Evolutionary conservation across 2,888 invertebrate genomes (phyloP).

Genomic region (Yponomeuta cagnagella): DNA sequence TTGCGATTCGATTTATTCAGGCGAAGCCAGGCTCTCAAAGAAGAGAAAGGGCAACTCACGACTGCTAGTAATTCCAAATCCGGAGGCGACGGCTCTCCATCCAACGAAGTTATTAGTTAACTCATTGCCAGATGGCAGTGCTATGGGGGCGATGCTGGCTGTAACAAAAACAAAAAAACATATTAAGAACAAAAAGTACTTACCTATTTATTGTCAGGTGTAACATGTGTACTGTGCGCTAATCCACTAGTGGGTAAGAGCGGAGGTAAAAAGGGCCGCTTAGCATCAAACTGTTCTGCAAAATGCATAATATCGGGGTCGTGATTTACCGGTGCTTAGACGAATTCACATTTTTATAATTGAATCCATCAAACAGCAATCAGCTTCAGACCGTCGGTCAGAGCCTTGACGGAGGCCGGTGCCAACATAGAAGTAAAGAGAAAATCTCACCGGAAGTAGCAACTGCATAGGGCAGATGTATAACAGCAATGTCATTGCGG

Average conservation of each 20-base stretch:
- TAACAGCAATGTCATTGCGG: slow-evolving; percentile 44
- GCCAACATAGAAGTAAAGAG: slow-evolving; percentile 20
- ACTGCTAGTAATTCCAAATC: slow-evolving; percentile 31
- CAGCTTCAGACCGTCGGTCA: too few species aligned
- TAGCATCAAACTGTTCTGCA: too few species aligned
- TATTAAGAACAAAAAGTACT: not conserved
- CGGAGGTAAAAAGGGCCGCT: too few species aligned
- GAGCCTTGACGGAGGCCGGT: too few species aligned
- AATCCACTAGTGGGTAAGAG: too few species aligned
- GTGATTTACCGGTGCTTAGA: too few species aligned
- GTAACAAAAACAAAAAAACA: slow-evolving; percentile 22
- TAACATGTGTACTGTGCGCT: too few species aligned
- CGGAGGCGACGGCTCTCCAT: slow-evolving; percentile 33
- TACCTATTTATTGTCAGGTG: too few species aligned
- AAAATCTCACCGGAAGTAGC: slow-evolving; percentile 26
- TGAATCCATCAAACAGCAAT: too few species aligned
- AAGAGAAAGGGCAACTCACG: slow-evolving; percentile 3
- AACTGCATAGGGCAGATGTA: slow-evolving; percentile 28
- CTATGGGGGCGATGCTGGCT: slow-evolving; percentile 33
- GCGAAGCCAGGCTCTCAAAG: not conserved
- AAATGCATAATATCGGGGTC: too few species aligned
- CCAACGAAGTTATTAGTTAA: slow-evolving; percentile 29
- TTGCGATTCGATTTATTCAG: too few species aligned
- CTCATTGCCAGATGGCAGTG: slow-evolving; percentile 32
- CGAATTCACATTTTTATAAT: too few species aligned